Percentiles rank a stretch among this genome's conserved stretches.
phyloP scores from a whole-genome alignment of 2,797 vertebrate genomes.

The Peromyscus melanophrys region DNA sequence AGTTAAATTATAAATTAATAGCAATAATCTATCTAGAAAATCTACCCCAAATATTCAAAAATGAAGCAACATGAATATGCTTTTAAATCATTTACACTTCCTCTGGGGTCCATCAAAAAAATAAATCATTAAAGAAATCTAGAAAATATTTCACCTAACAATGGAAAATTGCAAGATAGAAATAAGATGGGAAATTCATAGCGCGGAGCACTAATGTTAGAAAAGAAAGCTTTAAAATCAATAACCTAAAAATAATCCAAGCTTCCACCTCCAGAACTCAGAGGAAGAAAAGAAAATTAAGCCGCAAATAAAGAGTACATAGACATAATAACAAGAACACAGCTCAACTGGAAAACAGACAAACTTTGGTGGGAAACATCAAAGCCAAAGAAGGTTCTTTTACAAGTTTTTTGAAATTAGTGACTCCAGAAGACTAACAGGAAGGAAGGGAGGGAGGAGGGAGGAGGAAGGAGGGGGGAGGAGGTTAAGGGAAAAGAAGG shows the following conservation, averaged over 20 bases:
- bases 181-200: conserved; percentile 15
- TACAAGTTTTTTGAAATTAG: conserved; percentile 21
- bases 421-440: neutral
- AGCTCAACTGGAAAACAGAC: neutral
- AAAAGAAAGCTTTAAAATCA: conserved; percentile 61
- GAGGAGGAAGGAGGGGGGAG: neutral
- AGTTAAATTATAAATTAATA: conserved; percentile 17
- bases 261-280: conserved; percentile 50
- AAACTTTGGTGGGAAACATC: neutral
- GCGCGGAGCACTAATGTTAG: conserved; percentile 31
- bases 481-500: too few relatives aligned
- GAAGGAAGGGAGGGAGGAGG: neutral
- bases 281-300: conserved; percentile 45
- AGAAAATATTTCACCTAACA: conserved; percentile 32
- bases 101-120: neutral
- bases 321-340: conserved; percentile 5
- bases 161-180: conserved; percentile 14
- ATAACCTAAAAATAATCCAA: conserved; percentile 66
- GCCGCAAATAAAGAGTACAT: conserved; percentile 1
- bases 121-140: conserved; percentile 15
- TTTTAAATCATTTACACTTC: conserved; percentile 10
- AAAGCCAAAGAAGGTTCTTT: neutral
- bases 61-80: neutral
- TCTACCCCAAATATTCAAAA: neutral
- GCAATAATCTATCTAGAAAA: neutral